These are phyloP conservation scores for Dipodomys merriami DNA, from an alignment of 2,113 vertebrate species.

Conservation along the genomic window DNA sequence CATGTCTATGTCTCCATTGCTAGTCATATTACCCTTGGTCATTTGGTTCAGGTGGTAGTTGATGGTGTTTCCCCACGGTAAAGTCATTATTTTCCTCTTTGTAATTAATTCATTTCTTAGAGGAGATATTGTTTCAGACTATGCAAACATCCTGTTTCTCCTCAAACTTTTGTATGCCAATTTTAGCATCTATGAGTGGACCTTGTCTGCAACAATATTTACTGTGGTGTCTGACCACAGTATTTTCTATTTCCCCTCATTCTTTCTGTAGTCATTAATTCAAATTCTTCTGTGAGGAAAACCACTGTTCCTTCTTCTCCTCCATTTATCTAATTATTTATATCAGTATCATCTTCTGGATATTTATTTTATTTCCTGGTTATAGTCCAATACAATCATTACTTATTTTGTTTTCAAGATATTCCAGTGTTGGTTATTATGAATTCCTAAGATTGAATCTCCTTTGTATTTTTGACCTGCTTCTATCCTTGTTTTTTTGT, in stretches of 20 bases:
- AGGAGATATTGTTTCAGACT: not conserved
- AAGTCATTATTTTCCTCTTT: not conserved
- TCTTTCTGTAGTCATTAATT: conserved; percentile 14
- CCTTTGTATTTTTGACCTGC: not conserved
- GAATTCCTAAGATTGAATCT: not conserved
- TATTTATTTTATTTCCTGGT: conserved; percentile 50
- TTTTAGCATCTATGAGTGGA: not conserved
- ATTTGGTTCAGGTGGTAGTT: not conserved
- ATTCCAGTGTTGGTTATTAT: not conserved
- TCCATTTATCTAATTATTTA: not conserved
- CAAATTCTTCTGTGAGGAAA: conserved; percentile 34
- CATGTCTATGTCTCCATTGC: not conserved
- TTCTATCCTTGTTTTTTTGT: not conserved
- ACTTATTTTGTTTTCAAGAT: conserved; percentile 28
- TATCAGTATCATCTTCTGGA: not conserved
- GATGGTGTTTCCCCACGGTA: not conserved
- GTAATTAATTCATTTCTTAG: not conserved
- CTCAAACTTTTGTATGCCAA: not conserved
- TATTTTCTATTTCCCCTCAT: not conserved
- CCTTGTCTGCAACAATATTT: not conserved
- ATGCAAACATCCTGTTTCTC: not conserved
- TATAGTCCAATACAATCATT: conserved; percentile 24
- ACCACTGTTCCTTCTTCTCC: not conserved
- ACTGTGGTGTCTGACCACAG: not conserved
- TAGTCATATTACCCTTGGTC: not conserved